phyloP scores from a whole-genome alignment of 2,888 invertebrate species.

The Esperia sulphurella region DNA sequence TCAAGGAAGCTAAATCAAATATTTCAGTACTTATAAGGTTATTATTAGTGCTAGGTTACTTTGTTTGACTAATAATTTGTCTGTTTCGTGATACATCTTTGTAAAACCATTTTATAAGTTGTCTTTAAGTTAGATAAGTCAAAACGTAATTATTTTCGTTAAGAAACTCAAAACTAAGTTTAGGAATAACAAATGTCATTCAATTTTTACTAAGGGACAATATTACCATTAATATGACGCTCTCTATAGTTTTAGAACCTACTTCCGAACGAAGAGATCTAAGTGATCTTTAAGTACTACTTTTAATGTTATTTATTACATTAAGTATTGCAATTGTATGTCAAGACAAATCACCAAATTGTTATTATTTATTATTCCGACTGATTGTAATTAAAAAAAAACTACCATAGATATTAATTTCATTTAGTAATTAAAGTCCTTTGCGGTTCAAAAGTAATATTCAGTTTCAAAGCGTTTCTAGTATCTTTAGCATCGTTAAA shows the following conservation, averaged over 20 bases:
- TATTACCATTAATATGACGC: neutral
- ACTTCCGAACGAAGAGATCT: neutral
- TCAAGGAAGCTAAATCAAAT: slow-evolving; percentile 41
- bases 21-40: neutral
- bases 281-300: no score
- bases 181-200: no score
- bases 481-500: no score
- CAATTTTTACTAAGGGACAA: no score
- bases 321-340: slow-evolving; percentile 9
- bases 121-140: no score
- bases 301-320: slow-evolving; percentile 5
- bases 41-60: no score
- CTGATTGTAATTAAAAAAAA: slow-evolving; percentile 44
- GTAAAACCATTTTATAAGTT: no score
- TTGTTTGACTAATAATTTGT: no score
- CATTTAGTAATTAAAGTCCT: neutral
- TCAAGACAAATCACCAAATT: slow-evolving; percentile 9
- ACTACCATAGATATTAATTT: neutral
- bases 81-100: no score
- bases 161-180: no score
- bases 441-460: neutral
- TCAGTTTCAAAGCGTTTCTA: neutral
- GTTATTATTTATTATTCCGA: slow-evolving; percentile 41
- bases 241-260: neutral
- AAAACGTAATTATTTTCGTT: no score